Evolutionary conservation across 2,888 invertebrate genomes (phyloP).

Genomic region (Tholera decimalis): DNA sequence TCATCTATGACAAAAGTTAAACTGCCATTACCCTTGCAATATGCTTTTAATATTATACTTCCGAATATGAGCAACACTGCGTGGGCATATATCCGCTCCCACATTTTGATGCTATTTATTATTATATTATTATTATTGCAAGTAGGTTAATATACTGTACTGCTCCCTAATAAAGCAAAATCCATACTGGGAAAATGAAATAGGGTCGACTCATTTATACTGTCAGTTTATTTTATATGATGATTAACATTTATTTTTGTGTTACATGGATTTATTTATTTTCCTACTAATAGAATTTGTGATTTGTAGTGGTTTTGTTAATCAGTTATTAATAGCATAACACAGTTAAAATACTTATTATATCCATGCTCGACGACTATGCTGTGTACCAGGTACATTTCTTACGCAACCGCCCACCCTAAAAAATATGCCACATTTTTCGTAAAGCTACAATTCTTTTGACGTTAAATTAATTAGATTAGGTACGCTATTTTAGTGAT

Average conservation of each 20-base stretch:
- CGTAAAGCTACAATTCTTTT: not conserved
- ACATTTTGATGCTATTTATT: constrained; percentile 33
- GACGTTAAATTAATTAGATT: not conserved
- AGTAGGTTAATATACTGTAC: not conserved
- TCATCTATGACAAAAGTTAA: constrained; percentile 72
- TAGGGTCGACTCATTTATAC: constrained; percentile 21
- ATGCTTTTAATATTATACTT: constrained; percentile 40
- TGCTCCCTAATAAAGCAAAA: not conserved
- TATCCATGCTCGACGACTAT: no score
- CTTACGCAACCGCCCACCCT: no score
- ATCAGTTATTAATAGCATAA: not conserved
- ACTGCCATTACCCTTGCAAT: constrained; percentile 60
- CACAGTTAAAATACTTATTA: no score
- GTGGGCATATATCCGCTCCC: constrained; percentile 31
- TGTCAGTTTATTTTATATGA: not conserved
- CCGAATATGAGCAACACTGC: constrained; percentile 32
- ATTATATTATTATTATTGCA: no score
- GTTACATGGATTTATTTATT: not conserved
- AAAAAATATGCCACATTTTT: no score
- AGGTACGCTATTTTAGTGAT: not conserved
- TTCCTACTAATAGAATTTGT: not conserved
- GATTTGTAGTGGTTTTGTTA: not conserved
- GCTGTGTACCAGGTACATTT: no score
- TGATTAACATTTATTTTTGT: not conserved
- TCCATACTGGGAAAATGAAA: constrained; percentile 4